These are phyloP conservation scores for Calcarius lapponicus DNA, from an alignment of 2,797 vertebrate species.

Conservation along the genomic window DNA sequence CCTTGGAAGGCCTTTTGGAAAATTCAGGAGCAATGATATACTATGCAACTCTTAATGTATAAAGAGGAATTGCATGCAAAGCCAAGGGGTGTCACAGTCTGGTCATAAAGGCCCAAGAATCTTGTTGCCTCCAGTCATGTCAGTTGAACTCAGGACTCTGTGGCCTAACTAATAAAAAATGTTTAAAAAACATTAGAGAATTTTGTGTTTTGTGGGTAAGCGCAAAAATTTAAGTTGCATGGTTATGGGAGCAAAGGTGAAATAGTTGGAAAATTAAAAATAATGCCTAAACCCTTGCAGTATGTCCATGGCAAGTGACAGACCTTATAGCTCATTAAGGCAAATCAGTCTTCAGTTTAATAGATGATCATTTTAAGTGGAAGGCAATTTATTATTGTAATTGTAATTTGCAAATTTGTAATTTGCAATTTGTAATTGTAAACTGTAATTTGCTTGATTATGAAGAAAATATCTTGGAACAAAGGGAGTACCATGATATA, in stretches of 20 bases:
- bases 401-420: not conserved
- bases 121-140: not conserved
- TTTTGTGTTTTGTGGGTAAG: rapidly evolving
- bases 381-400: not conserved
- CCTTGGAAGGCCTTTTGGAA: not conserved
- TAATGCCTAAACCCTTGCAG: not conserved
- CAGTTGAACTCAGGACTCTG: not conserved
- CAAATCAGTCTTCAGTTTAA: not conserved
- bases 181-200: not conserved
- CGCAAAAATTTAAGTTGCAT: not conserved
- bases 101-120: not conserved
- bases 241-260: not conserved
- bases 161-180: not conserved
- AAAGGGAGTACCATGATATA: not conserved
- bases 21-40: not conserved
- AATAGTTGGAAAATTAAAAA: not conserved
- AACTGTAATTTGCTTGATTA: not conserved
- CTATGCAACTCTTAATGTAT: not conserved
- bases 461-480: not conserved
- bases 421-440: not conserved
- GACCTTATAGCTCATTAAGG: not conserved
- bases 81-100: not conserved
- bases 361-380: not conserved
- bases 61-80: not conserved
- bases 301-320: not conserved